Base-by-base conservation (phyloP, 2,113 vertebrate genomes). In the Sceloporus tristichus region DNA sequence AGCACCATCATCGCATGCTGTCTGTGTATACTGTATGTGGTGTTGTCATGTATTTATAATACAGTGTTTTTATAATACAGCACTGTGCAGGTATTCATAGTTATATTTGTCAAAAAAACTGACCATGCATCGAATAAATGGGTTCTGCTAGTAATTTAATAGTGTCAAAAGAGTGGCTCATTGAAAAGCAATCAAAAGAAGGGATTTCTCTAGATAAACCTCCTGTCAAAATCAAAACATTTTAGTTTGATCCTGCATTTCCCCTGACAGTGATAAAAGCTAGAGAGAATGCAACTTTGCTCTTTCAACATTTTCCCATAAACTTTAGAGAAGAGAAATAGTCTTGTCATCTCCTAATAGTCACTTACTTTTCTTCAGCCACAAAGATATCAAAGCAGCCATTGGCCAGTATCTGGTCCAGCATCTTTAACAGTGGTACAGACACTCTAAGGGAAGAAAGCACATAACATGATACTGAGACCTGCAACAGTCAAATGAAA, bases 391-490 rank as follows among this genome's bases (percentile, higher is more conserved):
- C 98, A 4, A 99, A 99, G 90, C 97, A 98, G 90, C 98, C 95
- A 0, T 97, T 97, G 0, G 98, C 95, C 88, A 99, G 96, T 95
- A 99, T 96, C 92, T 98, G 98, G 95, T 98, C 98, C 93, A 99
- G 92, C 97, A 98, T 99, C 93, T 97, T 98, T 89, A 99, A 96
- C 4, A 99, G 95, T 5, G 99, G 98, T 9, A 98, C 89, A 0
- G 98, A 98, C 27, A 99, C 98, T 90, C 99, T 99, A 14, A 93
- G 8, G n/a, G 70, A 87, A 79, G 93, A 83, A 89, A 84, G 74
- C 38, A 85, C 21, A 71, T 76, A 79, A 77, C 87, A 86, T 88
- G 90, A 66, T n/a, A 2, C 59, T 84, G 59, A 66, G 0, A 53
- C 8, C 5, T 19, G 9, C 7, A 71, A 53, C 16, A 18, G 16